Percentiles rank a stretch among this genome's conserved stretches.
These are phyloP conservation scores for Columba janthina DNA, from an alignment of 2,113 vertebrate genomes.

Conservation along the genomic window DNA sequence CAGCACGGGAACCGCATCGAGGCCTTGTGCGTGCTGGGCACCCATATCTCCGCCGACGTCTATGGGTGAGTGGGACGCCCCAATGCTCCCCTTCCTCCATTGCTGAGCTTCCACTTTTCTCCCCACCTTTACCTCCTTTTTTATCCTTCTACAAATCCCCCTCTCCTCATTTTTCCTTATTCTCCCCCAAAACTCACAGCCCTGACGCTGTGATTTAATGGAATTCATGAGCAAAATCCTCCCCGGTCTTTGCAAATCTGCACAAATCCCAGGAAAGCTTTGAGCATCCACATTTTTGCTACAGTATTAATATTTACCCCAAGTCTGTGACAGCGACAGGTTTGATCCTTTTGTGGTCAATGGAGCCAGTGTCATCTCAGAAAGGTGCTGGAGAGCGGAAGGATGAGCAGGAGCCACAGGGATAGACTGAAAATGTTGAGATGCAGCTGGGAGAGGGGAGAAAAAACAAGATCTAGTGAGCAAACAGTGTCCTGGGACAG, in stretches of 20 bases:
- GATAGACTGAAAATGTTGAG: background rate
- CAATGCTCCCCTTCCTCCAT: too few species aligned
- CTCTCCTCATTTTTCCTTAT: background rate
- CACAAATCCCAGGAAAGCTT: background rate
- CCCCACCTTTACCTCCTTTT: background rate
- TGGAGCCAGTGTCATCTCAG: background rate
- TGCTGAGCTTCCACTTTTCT: background rate
- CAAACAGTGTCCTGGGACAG: background rate
- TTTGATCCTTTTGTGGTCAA: fast-evolving
- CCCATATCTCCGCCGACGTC: conserved; percentile 50
- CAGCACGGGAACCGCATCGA: conserved; percentile 75
- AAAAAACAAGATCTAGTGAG: background rate
- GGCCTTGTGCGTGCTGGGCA: conserved; percentile 74
- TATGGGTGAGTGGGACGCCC: conserved; percentile 46
- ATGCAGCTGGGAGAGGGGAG: background rate
- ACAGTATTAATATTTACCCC: fast-evolving
- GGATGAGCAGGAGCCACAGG: fast-evolving
- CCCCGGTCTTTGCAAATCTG: background rate
- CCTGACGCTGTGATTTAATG: background rate
- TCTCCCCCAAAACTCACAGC: background rate
- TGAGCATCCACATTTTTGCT: fast-evolving
- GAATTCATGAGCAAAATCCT: background rate
- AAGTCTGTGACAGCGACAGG: fast-evolving
- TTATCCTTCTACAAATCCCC: background rate
- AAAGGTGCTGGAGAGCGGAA: background rate